phyloP scores from a whole-genome alignment of 2,113 vertebrate genomes.

The Sclerurus mexicanus region DNA sequence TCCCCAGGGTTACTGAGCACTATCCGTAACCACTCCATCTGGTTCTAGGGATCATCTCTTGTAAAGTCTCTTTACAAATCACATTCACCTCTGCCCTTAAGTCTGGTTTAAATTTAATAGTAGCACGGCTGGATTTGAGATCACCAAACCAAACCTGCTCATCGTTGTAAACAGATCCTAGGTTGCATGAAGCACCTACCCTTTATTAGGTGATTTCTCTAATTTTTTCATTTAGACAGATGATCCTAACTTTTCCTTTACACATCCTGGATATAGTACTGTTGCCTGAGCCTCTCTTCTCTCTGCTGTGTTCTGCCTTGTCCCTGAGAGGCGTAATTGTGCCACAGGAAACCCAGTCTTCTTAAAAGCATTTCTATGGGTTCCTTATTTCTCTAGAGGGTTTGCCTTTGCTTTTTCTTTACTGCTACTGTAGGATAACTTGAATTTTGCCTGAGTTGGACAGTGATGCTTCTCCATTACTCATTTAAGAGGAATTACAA shows the following conservation, averaged over 20 bases:
- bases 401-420: neutral
- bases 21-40: neutral
- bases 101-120: neutral
- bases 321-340: neutral
- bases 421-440: neutral
- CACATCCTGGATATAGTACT: neutral
- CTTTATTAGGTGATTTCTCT: neutral
- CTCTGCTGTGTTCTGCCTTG: neutral
- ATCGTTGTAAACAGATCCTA: neutral
- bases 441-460: neutral
- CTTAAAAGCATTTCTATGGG: neutral
- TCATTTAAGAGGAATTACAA: neutral
- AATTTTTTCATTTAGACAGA: neutral
- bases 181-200: neutral
- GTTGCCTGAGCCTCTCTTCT: neutral
- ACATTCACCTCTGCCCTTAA: constrained; percentile 16
- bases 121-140: neutral
- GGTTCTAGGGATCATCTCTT: neutral
- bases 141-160: neutral
- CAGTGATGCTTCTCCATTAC: neutral
- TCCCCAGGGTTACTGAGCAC: neutral
- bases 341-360: neutral
- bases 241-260: neutral
- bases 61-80: neutral
- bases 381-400: neutral